Base-by-base conservation (phyloP, 2,113 vertebrate genomes). In the Oreochromis tanganicae region DNA sequence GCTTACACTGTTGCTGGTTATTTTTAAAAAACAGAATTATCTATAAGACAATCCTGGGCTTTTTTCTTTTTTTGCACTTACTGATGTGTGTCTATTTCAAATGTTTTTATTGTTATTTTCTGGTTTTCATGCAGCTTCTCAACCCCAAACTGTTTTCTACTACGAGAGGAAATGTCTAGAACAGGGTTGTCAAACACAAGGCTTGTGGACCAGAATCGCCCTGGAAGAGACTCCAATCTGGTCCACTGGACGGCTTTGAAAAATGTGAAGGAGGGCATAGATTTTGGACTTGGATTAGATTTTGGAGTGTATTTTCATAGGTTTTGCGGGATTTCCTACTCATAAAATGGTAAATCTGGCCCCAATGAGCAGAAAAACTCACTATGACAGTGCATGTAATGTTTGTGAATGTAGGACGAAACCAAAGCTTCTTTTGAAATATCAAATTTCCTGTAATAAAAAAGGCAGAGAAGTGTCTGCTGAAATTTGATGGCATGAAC, bases 1-100 rank as follows among this genome's bases (percentile, higher is more conserved):
- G 46, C 27, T 9, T 78, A 80, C 68, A 78, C 17, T 5, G 19
- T 52, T 24, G 9, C 36, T 59, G 48, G 32, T 80, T 82, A 41
- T n/a, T 34, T 38, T 13, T 13, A 8, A 52, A 34, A 34, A 52
- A 52, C 10, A 13, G 27, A n/a, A 78, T 34, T 78, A 78, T 50
- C 27, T 52, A 34, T 1, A 13, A 78, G 46, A 2, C 10, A 0
- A 32, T 50, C 3, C 0, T 21, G 54, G 54, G 10, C 21, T 55
- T 10, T 10, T 55, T 21, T 5, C 9, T 19, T 52, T n/a, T 48
- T 9, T n/a, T 11, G n/a, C 34, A 52, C 27, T 52, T 52, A 50
- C 43, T 50, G 46, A 78, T 52, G 27, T 78, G 27, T 0, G 27
- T 16, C 43, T 32, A 19, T 75, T 50, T 32, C 16, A 13, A 78